Evolutionary conservation across 2,797 vertebrate genomes (phyloP).

Genomic region (Platalea minor): DNA sequence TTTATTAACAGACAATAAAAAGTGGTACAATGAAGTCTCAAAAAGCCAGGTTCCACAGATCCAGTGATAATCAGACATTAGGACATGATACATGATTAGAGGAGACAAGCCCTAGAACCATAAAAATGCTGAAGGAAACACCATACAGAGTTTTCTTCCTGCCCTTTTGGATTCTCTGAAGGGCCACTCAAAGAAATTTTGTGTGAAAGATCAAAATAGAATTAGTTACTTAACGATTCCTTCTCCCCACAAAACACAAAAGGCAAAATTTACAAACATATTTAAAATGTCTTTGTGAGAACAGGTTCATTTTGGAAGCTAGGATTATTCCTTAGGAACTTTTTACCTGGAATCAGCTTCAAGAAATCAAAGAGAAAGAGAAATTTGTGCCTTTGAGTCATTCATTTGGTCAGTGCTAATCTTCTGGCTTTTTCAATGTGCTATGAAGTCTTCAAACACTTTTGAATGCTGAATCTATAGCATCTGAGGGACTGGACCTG

Average conservation of each 20-base stretch:
- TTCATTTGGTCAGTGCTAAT: not conserved
- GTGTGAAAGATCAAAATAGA: not conserved
- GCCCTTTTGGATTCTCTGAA: not conserved
- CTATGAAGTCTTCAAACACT: not conserved
- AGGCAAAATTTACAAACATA: not conserved
- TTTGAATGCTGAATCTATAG: not conserved
- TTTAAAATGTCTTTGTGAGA: not conserved
- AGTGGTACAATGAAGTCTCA: not conserved
- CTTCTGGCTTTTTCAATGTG: not conserved
- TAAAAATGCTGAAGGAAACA: slow-evolving; percentile 24
- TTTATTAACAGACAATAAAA: not conserved
- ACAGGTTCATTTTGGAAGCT: not conserved
- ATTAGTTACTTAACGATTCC: not conserved
- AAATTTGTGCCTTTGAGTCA: not conserved
- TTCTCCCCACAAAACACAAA: not conserved
- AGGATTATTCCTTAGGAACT: not conserved
- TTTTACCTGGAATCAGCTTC: not conserved
- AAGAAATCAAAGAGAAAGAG: not conserved
- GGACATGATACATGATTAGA: not conserved
- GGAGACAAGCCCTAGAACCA: not conserved
- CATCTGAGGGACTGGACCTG: not conserved
- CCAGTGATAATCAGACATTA: not conserved
- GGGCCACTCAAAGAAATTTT: not conserved
- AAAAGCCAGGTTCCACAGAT: not conserved
- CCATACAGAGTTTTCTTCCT: not conserved